A percentile compares a stretch with the other conserved stretches of the same genome.
phyloP scores from a whole-genome alignment of 2,888 invertebrate species.

The Danaus chrysippus region DNA sequence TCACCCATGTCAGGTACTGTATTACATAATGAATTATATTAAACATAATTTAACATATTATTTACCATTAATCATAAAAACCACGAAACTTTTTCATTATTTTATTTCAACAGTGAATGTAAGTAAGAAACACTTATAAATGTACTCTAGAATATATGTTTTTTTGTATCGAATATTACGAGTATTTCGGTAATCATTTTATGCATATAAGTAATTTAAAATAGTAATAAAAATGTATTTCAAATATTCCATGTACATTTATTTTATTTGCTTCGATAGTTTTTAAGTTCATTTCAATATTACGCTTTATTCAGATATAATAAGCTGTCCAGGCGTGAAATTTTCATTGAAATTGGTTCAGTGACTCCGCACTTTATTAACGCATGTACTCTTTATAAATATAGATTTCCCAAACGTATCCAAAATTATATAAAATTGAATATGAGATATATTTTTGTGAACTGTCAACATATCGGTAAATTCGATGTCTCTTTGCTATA shows the following conservation, averaged over 20 bases:
- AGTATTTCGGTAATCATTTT: no score
- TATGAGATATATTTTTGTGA: constrained; percentile 8
- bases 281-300: constrained; percentile 32
- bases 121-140: no score
- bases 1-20: constrained; percentile 71
- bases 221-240: constrained; percentile 12
- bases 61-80: not conserved
- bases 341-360: constrained; percentile 35
- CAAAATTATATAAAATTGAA: constrained; percentile 18
- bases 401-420: constrained; percentile 26
- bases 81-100: not conserved
- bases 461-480: not conserved
- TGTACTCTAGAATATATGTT: not conserved
- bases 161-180: not conserved
- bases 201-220: not conserved
- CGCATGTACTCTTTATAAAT: constrained; percentile 30
- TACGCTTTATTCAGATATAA: constrained; percentile 31
- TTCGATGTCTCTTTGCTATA: no score
- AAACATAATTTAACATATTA: not conserved
- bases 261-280: constrained; percentile 26
- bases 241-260: constrained; percentile 29
- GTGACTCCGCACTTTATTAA: constrained; percentile 32
- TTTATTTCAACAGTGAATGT: no score
- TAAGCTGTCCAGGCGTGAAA: constrained; percentile 32
- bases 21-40: constrained; percentile 11